Evolutionary conservation across 1,140 invertebrate genomes (phyloP).

Genomic region (Drosophila ohnishii): DNA sequence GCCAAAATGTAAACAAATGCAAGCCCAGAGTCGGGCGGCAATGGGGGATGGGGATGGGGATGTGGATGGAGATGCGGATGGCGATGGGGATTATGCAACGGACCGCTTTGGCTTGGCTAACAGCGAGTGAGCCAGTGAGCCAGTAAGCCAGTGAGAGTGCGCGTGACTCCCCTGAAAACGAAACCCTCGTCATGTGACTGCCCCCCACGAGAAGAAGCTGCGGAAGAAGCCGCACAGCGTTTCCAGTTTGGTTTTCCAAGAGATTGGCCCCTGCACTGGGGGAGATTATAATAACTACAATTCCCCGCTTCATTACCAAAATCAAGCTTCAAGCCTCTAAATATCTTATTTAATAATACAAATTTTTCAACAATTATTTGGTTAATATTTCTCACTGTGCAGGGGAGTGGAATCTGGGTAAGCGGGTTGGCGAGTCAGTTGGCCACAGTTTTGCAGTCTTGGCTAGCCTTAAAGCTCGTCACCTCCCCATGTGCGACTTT

Average conservation of each 20-base stretch:
- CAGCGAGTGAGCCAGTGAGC: conserved; percentile 38
- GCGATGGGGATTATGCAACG: conserved; percentile 52
- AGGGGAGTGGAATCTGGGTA: conserved; percentile 63
- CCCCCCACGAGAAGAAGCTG: conserved; percentile 40
- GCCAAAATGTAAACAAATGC: conserved; percentile 55
- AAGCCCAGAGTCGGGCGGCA: not conserved
- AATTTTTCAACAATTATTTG: not conserved
- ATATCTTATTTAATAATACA: not conserved
- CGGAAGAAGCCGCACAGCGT: conserved; percentile 45
- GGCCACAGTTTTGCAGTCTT: conserved; percentile 30
- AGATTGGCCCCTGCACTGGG: conserved; percentile 28
- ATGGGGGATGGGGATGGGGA: conserved; percentile 5
- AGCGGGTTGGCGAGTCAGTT: conserved; percentile 67
- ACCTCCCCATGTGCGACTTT: conserved; percentile 51
- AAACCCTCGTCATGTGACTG: conserved; percentile 2
- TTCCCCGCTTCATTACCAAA: not conserved
- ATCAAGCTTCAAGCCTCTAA: too few species aligned
- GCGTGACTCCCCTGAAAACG: conserved; percentile 42
- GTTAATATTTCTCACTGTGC: conserved; percentile 12
- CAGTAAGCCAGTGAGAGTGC: conserved; percentile 61
- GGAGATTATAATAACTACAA: not conserved
- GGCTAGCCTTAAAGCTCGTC: conserved; percentile 28
- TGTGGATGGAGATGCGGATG: conserved; percentile 10
- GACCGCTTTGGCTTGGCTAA: conserved; percentile 38
- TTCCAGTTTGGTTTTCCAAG: conserved; percentile 48